Base-by-base conservation (phyloP, 2,888 invertebrate genomes). In the Callinectes sapidus region DNA sequence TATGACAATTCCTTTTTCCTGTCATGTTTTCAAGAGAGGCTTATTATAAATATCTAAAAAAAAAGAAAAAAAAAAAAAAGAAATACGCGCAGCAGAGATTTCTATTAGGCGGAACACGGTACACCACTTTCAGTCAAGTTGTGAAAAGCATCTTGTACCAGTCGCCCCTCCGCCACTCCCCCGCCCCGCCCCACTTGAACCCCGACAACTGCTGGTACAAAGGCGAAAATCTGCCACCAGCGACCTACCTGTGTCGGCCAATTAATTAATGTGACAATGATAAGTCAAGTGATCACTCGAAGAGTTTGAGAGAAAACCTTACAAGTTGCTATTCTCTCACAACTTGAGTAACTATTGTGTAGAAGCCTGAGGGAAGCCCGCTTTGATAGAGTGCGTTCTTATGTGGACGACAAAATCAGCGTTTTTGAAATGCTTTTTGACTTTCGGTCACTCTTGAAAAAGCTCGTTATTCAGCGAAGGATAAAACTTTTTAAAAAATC, bases 251-350 rank as follows among this genome's bases (percentile, higher is more conserved):
- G 61, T 66, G n/a, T 39, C n/a, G 28, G 48, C 81, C 77, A 87
- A 42, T 91, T 91, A 91, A 91, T 91, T 91, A 91, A 87, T 91
- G 91, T 91, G 88, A 91, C 91, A 91, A 91, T 91, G 88, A 81
- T 91, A 91, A 91, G 87, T 91, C 87, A 87, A 18, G 48, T 71
- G 77, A 54, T 48, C 87, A 88, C 91, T 91, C 77, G 87, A 71
- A 55, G 91, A 87, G 71, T 88, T 91, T 88, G 88, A 54, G 32
- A 13, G 71, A 55, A 91, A 91, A 87, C 91, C 91, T 39, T 91
- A 91, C 32, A 91, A 91, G 91, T 91, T 91, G 54, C 54, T 85
- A 71, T 85, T 85, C 54, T 35, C 23, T 54, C 13, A 90, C n/a
- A 81, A 85, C 85, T 90, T 81, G n/a, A 66, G 81, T 13, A 28